phyloP scores from a whole-genome alignment of 2,113 vertebrate genomes.

The Okapia johnstoni region DNA sequence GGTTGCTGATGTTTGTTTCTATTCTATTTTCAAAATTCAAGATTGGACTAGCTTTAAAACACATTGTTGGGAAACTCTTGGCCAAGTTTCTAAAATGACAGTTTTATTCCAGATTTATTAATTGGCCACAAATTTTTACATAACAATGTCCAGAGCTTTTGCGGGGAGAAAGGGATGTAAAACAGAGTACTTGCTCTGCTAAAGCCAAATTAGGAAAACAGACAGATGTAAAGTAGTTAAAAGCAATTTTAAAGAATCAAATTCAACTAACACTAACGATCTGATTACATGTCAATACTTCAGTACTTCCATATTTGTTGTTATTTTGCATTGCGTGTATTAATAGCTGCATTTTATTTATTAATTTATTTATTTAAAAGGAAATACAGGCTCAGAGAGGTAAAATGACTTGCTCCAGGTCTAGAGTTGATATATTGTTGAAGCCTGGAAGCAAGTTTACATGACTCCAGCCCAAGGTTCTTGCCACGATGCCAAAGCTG shows the following conservation, averaged over 20 bases:
- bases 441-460: not conserved
- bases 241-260: not conserved
- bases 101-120: conserved; percentile 20
- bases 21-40: conserved; percentile 3
- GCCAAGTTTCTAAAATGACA: not conserved
- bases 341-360: not conserved
- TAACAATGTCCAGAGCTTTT: not conserved
- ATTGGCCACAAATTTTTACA: not conserved
- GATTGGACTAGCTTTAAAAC: not conserved
- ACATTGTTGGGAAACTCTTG: not conserved
- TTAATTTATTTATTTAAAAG: not conserved
- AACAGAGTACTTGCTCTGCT: not conserved
- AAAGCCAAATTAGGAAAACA: not conserved
- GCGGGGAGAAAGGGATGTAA: not conserved
- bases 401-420: not conserved
- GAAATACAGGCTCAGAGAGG: not conserved
- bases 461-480: not conserved
- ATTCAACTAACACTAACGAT: not conserved
- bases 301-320: not conserved
- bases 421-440: not conserved
- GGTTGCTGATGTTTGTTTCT: not conserved
- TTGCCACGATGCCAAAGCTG: not conserved
- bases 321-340: not conserved
- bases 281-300: not conserved
- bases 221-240: not conserved